Evolutionary conservation across 2,797 vertebrate genomes (phyloP), one percentile per base, ranked within the genome.

Genomic region (Heteromormyrus szaboi): DNA sequence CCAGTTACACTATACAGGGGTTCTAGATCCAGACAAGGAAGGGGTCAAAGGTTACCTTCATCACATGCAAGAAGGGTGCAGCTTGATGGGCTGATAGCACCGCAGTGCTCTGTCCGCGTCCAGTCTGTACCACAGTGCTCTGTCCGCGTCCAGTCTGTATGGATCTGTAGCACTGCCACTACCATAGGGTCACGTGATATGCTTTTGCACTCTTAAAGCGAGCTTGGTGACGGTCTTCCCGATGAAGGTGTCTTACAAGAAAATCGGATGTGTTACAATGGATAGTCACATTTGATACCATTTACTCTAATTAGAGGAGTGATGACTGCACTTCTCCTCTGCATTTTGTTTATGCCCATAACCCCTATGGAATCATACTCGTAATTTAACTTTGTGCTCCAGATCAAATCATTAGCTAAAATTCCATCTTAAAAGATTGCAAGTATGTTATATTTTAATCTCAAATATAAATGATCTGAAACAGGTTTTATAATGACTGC

Each of bases 381-480:
- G n/a, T 48, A 81, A n/a, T 88, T 65, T 68, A 84, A 59, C 22
- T 65, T 89, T 72, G 83, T 89, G 11, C 9, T 85, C 6, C 83
- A 72, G 83, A 86, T 72, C 59, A 68, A 51, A 53, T 41, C 81
- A 85, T 89, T 85, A 65, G 25, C 22, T 37, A 46, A 46, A 29
- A 68, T 50, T 83, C 46, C n/a, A 56, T 44, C 11, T 85, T 72
- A 79, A 81, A 95, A 93, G 92, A 91, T 92, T 91, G 92, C 90
- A 93, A 93, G 94, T 91, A 93, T 93, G 93, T 17, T 29, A 68
- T 72, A 37, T 93, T 95, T 95, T 95, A 90, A 93, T 92, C 92
- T 92, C 92, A 94, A 95, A 93, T 93, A 93, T 93, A 92, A 94
- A 93, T 93, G 94, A 95, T 94, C 94, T 95, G 92, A 93, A 93